Conservation (phyloP, 53 echinoderm and acorn worm species). For the Crossaster papposus region DNA sequence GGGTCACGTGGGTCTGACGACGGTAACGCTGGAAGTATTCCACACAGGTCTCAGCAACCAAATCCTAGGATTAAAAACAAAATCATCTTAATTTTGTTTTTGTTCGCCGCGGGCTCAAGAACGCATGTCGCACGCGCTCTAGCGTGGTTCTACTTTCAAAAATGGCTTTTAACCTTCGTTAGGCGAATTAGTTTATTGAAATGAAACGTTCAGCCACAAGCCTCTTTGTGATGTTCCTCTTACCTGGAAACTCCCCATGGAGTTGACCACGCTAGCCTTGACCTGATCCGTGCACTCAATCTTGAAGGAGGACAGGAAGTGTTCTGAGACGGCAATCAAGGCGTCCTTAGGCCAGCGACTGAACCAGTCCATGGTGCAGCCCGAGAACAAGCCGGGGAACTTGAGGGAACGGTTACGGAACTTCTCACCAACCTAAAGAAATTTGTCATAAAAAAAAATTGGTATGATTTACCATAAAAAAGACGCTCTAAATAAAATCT, state of each 20-base stretch:
- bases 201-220: not conserved
- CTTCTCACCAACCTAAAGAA: constrained; percentile 94
- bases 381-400: constrained; percentile 98
- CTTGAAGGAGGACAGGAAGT: constrained; percentile 88
- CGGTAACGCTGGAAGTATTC: constrained; percentile 98
- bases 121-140: too few relatives aligned
- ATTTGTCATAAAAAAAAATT: not conserved
- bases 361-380: constrained; percentile 99
- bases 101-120: too few relatives aligned
- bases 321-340: constrained; percentile 91
- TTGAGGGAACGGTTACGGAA: constrained; percentile 99
- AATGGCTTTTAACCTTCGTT: too few relatives aligned
- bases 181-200: too few relatives aligned
- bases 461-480: not conserved
- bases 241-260: constrained; percentile 99
- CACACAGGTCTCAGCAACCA: constrained; percentile 90
- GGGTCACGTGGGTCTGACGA: constrained; percentile 97
- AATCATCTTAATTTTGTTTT: not conserved
- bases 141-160: too few relatives aligned
- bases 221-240: not conserved
- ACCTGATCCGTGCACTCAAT: constrained; percentile 89
- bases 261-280: constrained; percentile 91
- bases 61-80: constrained; percentile 63
- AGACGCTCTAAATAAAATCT: too few relatives aligned
- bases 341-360: constrained; percentile 99